Conservation (phyloP, 2,888 invertebrate genomes). For the Mechanitis messenoides region DNA sequence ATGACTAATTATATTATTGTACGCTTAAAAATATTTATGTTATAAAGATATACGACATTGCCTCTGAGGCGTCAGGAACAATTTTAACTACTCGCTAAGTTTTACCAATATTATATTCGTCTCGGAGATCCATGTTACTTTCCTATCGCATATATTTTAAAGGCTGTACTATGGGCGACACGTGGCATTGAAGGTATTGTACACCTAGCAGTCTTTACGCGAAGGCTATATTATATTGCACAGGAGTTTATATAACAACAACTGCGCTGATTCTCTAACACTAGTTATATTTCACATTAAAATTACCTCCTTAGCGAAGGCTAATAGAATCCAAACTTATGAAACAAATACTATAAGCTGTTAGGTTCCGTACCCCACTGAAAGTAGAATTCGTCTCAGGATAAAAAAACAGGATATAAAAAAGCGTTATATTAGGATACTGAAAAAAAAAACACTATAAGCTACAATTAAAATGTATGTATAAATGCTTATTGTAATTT, state of each 20-base stretch:
- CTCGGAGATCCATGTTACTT: slow-evolving; percentile 58
- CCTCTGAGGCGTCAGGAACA: slow-evolving; percentile 76
- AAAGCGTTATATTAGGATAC: neutral
- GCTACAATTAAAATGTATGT: slow-evolving; percentile 2
- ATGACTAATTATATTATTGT: slow-evolving; percentile 62
- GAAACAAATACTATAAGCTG: too few species aligned
- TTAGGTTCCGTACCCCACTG: too few species aligned
- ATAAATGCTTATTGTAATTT: slow-evolving; percentile 2
- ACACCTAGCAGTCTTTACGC: slow-evolving; percentile 31
- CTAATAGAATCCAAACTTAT: too few species aligned
- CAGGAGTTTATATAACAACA: slow-evolving; percentile 16
- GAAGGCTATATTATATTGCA: slow-evolving; percentile 26
- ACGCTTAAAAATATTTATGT: slow-evolving; percentile 62
- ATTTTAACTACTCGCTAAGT: slow-evolving; percentile 73
- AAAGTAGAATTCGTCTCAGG: too few species aligned
- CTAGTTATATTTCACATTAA: slow-evolving; percentile 6
- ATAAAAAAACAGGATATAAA: neutral
- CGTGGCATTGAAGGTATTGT: slow-evolving; percentile 23
- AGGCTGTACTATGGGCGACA: slow-evolving; percentile 22
- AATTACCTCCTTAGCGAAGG: neutral
- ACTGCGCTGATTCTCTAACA: slow-evolving; percentile 16
- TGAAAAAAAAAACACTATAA: neutral
- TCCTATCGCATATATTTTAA: slow-evolving; percentile 68
- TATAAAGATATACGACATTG: slow-evolving; percentile 69
- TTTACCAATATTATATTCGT: slow-evolving; percentile 63